Evolutionary conservation across 2,113 vertebrate species (phyloP).

Genomic region (Rhinolophus ferrumequinum): DNA sequence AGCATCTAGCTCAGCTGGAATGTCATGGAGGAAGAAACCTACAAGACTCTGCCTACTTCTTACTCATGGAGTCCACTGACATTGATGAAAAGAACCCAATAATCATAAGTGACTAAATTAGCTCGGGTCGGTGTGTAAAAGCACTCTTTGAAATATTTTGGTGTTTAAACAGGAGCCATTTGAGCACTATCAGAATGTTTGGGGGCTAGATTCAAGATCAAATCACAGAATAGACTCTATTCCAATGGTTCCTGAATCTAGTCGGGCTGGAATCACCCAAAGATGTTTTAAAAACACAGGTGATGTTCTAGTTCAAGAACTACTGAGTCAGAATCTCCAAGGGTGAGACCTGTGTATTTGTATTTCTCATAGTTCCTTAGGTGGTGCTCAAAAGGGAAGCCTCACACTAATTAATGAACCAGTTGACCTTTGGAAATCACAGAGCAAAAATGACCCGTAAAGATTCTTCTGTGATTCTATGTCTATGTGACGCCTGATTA

Average conservation of each 20-base stretch:
- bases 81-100: not conserved
- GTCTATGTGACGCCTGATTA: not conserved
- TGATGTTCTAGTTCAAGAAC: not conserved
- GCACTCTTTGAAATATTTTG: not conserved
- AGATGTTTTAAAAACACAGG: not conserved
- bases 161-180: not conserved
- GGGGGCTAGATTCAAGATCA: not conserved
- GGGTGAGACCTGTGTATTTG: not conserved
- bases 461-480: not conserved
- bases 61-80: not conserved
- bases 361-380: not conserved
- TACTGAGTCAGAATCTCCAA: not conserved
- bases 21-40: not conserved
- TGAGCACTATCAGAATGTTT: not conserved
- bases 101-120: not conserved
- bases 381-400: not conserved
- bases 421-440: not conserved
- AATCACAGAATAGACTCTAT: not conserved
- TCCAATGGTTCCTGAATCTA: not conserved
- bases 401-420: not conserved
- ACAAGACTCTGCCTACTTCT: not conserved
- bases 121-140: not conserved
- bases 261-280: not conserved
- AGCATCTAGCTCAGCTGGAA: not conserved
- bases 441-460: not conserved